Evolutionary conservation across 2,113 vertebrate species (phyloP), one percentile per base, ranked within the genome.

Genomic region (Camelus bactrianus): DNA sequence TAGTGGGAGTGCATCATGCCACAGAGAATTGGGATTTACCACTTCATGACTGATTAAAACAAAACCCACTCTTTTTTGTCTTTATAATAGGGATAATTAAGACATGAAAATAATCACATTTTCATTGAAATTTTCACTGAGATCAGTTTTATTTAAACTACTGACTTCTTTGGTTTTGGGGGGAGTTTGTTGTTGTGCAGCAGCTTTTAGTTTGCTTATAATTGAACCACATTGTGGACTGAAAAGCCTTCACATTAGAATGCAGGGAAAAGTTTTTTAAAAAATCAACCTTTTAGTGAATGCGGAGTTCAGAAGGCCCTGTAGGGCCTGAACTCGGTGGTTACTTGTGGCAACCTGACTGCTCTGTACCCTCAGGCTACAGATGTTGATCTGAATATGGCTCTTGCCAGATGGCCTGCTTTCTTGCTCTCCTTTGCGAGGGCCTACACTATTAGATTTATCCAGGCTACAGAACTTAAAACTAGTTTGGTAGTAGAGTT

Each of bases 111-210:
- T 84, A 91, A 67, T 70, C 48, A 46, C 20, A 65, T 77, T 42
- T 42, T 5, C 38, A 42, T 42, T 42, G 38, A 42, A 22, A 26
- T 85, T 91, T 93, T 93, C 76, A 81, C 16, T 38, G 50, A 94
- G 56, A 64, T 91, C 58, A 28, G 38, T 76, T 96, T 96, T 92
- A 83, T 92, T 94, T 81, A n/a, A 96, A 92, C 48, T 46, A 86
- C 46, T 60, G 52, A 42, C 38, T 42, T 42, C 38, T 42, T 42
- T 42, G 46, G 54, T 20, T 22, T 56, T 15, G 38, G 8, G 19
- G 12, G 65, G 42, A 73, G 52, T 82, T 17, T 65, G 35, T 11
- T 67, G 19, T 58, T 60, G 30, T 87, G 90, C 17, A 24, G 28
- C 4, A 87, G 60, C 80, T 60, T 95, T 94, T 81, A 75, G 28